phyloP scores from a whole-genome alignment of 2,888 invertebrate species.

The Pseudoips prasinana region DNA sequence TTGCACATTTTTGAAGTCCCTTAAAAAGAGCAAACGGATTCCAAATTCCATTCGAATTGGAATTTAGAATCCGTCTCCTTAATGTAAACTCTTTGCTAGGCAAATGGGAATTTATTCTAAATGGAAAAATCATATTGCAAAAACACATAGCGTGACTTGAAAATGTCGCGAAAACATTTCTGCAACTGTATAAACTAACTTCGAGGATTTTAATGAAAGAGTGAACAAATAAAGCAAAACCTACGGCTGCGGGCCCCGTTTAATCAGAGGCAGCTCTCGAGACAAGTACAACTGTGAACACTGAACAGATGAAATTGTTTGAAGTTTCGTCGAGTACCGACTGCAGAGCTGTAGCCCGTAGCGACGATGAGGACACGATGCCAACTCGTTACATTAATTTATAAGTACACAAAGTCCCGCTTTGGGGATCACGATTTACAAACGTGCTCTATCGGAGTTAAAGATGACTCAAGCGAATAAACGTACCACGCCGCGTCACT shows the following conservation, averaged over 20 bases:
- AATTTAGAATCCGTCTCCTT: too few relatives aligned
- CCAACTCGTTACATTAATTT: constrained; percentile 24
- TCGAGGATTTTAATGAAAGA: constrained; percentile 34
- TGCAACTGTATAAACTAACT: constrained; percentile 20
- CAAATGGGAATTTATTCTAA: too few relatives aligned
- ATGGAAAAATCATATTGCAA: too few relatives aligned
- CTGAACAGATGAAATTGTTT: constrained; percentile 60
- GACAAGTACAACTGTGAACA: constrained; percentile 49
- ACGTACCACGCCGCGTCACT: too few relatives aligned
- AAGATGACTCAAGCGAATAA: too few relatives aligned
- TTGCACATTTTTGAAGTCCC: too few relatives aligned
- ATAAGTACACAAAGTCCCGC: constrained; percentile 16
- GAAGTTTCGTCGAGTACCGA: constrained; percentile 45
- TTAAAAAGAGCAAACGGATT: too few relatives aligned
- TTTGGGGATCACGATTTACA: constrained; percentile 16
- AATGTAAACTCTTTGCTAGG: too few relatives aligned
- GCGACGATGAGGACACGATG: constrained; percentile 1
- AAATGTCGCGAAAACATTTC: constrained; percentile 18
- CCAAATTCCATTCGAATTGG: too few relatives aligned
- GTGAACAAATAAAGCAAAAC: constrained; percentile 49
- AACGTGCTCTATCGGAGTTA: constrained; percentile 13
- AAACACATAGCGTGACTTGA: too few relatives aligned
- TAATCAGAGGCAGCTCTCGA: constrained; percentile 65
- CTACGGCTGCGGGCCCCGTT: constrained; percentile 44
- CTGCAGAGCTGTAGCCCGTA: not conserved